phyloP scores from a whole-genome alignment of 2,113 vertebrate species.

The Dipodomys stephensi region DNA sequence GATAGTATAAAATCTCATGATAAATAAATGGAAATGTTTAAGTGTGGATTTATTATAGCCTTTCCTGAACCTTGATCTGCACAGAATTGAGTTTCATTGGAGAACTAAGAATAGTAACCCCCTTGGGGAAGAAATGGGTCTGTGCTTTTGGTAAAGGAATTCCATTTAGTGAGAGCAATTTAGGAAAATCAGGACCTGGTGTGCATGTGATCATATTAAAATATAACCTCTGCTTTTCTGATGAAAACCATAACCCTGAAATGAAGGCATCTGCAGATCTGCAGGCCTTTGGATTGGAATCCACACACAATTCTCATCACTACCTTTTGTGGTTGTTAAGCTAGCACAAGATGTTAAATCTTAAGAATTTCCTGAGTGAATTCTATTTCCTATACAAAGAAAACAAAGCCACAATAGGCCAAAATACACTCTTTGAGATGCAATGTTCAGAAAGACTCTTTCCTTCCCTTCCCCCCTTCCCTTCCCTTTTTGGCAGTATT shows the following conservation, averaged over 20 bases:
- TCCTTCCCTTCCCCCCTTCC: no score
- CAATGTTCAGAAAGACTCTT: no score
- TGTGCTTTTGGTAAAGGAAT: constrained; percentile 66
- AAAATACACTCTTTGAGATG: neutral
- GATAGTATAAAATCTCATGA: constrained; percentile 63
- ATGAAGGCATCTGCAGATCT: constrained; percentile 38
- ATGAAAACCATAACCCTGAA: constrained; percentile 58
- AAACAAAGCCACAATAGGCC: neutral
- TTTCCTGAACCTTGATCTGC: constrained; percentile 46
- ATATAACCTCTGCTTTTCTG: constrained; percentile 49
- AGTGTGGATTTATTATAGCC: constrained; percentile 65
- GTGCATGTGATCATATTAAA: constrained; percentile 63
- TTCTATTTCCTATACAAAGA: neutral
- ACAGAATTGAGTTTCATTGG: constrained; percentile 63
- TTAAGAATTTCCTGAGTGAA: neutral
- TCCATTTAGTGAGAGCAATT: constrained; percentile 72
- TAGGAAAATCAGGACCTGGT: constrained; percentile 67
- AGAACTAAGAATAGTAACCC: constrained; percentile 59
- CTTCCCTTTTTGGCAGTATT: no score
- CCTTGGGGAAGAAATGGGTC: constrained; percentile 30
- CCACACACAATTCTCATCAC: neutral
- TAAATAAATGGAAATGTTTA: constrained; percentile 68
- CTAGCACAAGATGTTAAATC: constrained; percentile 39
- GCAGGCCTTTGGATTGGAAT: constrained; percentile 23
- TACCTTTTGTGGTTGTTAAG: neutral